Evolutionary conservation across 2,888 invertebrate species (phyloP).

Genomic region (Labia minor): DNA sequence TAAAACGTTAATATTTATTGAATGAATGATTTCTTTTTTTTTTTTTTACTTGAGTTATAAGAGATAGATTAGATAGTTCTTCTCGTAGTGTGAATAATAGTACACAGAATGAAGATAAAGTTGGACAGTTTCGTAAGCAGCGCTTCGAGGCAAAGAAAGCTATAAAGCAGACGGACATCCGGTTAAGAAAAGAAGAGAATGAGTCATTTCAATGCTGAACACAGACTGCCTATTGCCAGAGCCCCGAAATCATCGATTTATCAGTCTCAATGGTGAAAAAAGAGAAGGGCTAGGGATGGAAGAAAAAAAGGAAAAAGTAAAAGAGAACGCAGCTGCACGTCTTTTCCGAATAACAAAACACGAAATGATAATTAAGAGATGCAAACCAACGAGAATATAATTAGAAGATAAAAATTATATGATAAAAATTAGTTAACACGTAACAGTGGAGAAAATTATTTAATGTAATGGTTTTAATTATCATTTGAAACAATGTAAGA

Average conservation of each 20-base stretch:
- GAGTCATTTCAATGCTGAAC: slow-evolving; percentile 13
- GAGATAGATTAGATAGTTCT: too few relatives aligned
- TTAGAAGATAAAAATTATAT: background rate
- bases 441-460: background rate
- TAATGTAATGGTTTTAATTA: background rate
- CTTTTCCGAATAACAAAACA: background rate
- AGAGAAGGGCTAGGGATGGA: background rate
- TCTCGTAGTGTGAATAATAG: background rate
- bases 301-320: background rate
- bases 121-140: background rate
- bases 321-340: background rate
- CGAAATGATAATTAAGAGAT: background rate
- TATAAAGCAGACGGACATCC: slow-evolving; percentile 8
- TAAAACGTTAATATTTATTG: too few relatives aligned
- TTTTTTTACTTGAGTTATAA: too few relatives aligned
- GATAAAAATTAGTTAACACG: slow-evolving; percentile 6
- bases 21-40: too few relatives aligned
- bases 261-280: background rate
- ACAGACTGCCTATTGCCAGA: background rate
- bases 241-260: slow-evolving; percentile 1
- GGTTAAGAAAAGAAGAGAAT: background rate
- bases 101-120: background rate
- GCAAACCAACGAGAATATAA: background rate
- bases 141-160: background rate
- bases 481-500: too few relatives aligned